phyloP scores from a whole-genome alignment of 2,888 invertebrate genomes.

The Callosobruchus maculatus region DNA sequence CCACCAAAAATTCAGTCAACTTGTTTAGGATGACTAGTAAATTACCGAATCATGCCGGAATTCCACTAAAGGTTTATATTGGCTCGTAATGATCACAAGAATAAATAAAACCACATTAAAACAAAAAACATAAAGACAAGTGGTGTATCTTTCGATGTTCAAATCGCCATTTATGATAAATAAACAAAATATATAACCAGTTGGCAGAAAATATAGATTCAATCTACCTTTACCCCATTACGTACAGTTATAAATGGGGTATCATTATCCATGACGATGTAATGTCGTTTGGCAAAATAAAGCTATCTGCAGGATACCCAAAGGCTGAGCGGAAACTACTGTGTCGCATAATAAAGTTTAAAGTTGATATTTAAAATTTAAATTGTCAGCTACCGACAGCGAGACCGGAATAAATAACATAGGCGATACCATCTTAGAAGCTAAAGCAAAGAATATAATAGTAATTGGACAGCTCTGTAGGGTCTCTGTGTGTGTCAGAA shows the following conservation, averaged over 20 bases:
- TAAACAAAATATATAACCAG: too few species aligned
- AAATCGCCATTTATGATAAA: too few species aligned
- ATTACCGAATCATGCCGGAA: too few species aligned
- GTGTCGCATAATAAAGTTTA: neutral
- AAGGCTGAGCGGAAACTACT: neutral
- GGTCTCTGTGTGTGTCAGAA: constrained; percentile 13
- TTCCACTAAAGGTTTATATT: too few species aligned
- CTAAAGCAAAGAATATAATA: constrained; percentile 11
- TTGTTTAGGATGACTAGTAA: too few species aligned
- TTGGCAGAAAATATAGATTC: too few species aligned
- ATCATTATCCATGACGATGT: neutral
- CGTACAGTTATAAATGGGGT: neutral
- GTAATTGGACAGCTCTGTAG: constrained; percentile 17
- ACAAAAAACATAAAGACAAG: too few species aligned
- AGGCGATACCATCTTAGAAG: constrained; percentile 8
- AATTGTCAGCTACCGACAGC: neutral
- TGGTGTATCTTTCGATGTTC: too few species aligned
- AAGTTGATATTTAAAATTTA: neutral
- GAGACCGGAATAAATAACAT: neutral
- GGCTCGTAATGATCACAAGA: too few species aligned
- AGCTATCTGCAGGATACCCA: neutral
- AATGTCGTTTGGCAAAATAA: neutral
- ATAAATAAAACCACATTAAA: too few species aligned
- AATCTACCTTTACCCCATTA: too few species aligned
- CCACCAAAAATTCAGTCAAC: too few species aligned